Conservation (phyloP, 2,113 vertebrate genomes). For the Lepidothrix coronata region DNA sequence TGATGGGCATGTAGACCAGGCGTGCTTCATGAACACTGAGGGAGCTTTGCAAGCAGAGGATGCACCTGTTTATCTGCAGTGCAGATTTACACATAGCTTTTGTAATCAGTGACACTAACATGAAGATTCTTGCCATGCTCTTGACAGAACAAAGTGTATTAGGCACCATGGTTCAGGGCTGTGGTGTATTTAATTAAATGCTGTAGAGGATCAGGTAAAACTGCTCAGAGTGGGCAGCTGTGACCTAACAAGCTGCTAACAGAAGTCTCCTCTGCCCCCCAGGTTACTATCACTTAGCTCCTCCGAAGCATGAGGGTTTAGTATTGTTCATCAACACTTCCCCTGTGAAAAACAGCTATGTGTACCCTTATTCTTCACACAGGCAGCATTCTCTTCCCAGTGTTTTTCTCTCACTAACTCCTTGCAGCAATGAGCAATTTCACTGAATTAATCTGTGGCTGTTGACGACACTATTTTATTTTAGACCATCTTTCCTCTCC, state of each 20-base stretch:
- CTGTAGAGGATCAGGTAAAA: background rate
- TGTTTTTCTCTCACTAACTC: constrained; percentile 27
- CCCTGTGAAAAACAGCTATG: background rate
- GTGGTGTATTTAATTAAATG: background rate
- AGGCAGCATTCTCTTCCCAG: background rate
- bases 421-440: background rate
- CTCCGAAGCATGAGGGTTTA: background rate
- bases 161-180: background rate
- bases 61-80: background rate
- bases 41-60: background rate
- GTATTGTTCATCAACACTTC: constrained; percentile 23
- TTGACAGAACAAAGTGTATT: background rate
- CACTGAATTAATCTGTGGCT: constrained; percentile 16
- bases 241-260: background rate
- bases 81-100: background rate
- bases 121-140: background rate
- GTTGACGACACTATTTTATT: background rate
- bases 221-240: background rate
- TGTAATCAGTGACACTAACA: background rate
- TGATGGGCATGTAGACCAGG: background rate
- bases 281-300: background rate
- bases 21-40: background rate
- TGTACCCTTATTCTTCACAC: background rate
- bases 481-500: background rate
- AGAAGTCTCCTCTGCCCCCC: background rate